phyloP scores from a whole-genome alignment of 2,888 invertebrate genomes.

The Octodonta nipae region DNA sequence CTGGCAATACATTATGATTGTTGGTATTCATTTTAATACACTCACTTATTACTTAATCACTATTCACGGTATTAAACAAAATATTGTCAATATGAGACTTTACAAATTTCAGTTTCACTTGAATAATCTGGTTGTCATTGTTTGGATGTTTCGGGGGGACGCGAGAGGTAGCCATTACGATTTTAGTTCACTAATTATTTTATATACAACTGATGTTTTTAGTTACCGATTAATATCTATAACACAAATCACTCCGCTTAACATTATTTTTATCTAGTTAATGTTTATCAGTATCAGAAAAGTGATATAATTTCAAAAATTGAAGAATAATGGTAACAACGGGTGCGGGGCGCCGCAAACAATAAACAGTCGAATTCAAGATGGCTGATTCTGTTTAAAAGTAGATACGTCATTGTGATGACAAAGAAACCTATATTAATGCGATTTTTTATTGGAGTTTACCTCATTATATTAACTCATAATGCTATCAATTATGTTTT shows the following conservation, averaged over 20 bases:
- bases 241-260: slow-evolving; percentile 9
- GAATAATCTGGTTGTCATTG: slow-evolving; percentile 46
- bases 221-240: slow-evolving; percentile 5
- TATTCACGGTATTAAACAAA: no score
- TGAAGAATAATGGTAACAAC: slow-evolving; percentile 19
- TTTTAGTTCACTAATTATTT: slow-evolving; percentile 15
- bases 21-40: slow-evolving; percentile 40
- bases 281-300: slow-evolving; percentile 13
- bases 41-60: no score
- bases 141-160: slow-evolving; percentile 48
- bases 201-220: slow-evolving; percentile 9
- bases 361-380: slow-evolving; percentile 35
- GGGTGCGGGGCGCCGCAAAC: slow-evolving; percentile 37
- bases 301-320: slow-evolving; percentile 17
- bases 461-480: no score
- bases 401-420: neutral
- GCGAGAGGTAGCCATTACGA: slow-evolving; percentile 24
- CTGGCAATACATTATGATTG: slow-evolving; percentile 41
- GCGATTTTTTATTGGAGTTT: no score
- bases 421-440: no score
- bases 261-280: slow-evolving; percentile 4
- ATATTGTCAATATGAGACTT: neutral
- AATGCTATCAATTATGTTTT: no score
- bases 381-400: slow-evolving; percentile 24
- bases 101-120: slow-evolving; percentile 26